phyloP scores from a whole-genome alignment of 2,888 invertebrate species.

The Rhagonycha fulva region DNA sequence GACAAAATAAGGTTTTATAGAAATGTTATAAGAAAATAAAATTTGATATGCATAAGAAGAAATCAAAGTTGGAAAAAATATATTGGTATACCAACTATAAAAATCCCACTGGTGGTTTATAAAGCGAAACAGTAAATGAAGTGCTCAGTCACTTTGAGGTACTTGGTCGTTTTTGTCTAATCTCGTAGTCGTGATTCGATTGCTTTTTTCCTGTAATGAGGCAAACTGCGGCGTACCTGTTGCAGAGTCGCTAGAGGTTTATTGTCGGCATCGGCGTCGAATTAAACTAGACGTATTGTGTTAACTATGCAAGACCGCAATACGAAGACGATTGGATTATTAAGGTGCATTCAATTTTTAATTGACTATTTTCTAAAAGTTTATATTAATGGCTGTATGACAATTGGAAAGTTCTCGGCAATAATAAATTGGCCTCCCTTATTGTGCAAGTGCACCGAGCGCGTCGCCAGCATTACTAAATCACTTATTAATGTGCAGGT shows the following conservation, averaged over 20 bases:
- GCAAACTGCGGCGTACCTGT: slow-evolving; percentile 47
- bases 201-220: slow-evolving; percentile 46
- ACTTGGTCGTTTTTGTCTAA: slow-evolving; percentile 37
- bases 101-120: slow-evolving; percentile 26
- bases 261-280: slow-evolving; percentile 50
- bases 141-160: slow-evolving; percentile 31
- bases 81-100: slow-evolving; percentile 22
- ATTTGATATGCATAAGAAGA: neutral
- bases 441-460: slow-evolving; percentile 36
- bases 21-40: neutral
- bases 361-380: slow-evolving; percentile 17
- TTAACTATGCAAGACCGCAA: slow-evolving; percentile 1
- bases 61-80: slow-evolving; percentile 3
- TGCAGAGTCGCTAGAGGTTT: slow-evolving; percentile 49
- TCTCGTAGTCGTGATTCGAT: slow-evolving; percentile 40
- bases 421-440: slow-evolving; percentile 36
- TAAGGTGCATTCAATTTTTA: neutral
- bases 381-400: slow-evolving; percentile 35
- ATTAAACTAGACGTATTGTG: slow-evolving; percentile 38
- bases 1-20: neutral
- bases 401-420: slow-evolving; percentile 30
- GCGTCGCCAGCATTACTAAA: slow-evolving; percentile 34
- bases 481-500: slow-evolving; percentile 50
- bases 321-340: slow-evolving; percentile 15
- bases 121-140: slow-evolving; percentile 30